These are phyloP conservation scores for Centropristis striata DNA, from an alignment of 2,113 vertebrate species.

Conservation along the genomic window DNA sequence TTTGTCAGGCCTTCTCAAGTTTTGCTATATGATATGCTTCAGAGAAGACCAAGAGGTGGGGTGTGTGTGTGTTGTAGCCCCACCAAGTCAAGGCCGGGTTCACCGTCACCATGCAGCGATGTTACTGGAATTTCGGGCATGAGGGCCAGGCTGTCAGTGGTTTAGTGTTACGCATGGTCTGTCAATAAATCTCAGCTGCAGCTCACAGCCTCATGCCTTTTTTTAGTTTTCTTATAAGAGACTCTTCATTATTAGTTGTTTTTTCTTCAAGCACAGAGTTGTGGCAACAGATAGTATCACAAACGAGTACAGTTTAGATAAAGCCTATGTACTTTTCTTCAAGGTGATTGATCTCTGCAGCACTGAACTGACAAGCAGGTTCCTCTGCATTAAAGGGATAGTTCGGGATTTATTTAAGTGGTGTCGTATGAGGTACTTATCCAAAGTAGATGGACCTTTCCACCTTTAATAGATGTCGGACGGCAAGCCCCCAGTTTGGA, in stretches of 20 bases:
- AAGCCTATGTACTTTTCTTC: background rate
- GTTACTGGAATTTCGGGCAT: conserved; percentile 77
- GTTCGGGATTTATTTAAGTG: too few relatives aligned
- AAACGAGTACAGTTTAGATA: background rate
- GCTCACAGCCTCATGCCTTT: conserved; percentile 35
- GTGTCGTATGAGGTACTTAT: too few relatives aligned
- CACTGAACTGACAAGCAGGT: background rate
- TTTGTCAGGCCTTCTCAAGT: conserved; percentile 67
- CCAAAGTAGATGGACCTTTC: too few relatives aligned
- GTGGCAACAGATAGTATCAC: background rate
- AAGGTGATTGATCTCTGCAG: background rate
- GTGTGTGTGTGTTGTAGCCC: conserved; percentile 26
- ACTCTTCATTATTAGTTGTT: conserved; percentile 21
- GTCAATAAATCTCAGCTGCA: conserved; percentile 62
- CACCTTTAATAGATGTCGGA: too few relatives aligned
- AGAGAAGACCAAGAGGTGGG: conserved; percentile 31
- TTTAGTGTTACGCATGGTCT: conserved; percentile 73
- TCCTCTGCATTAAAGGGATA: background rate
- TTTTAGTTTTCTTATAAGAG: conserved; percentile 41
- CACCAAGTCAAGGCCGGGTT: conserved; percentile 74
- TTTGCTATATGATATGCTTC: conserved; percentile 58
- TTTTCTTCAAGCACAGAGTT: conserved; percentile 7
- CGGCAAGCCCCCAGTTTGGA: too few relatives aligned
- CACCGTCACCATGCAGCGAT: conserved; percentile 64
- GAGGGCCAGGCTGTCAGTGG: conserved; percentile 66